phyloP scores from a whole-genome alignment of 2,888 invertebrate genomes.

The Drosophila maculinotata region DNA sequence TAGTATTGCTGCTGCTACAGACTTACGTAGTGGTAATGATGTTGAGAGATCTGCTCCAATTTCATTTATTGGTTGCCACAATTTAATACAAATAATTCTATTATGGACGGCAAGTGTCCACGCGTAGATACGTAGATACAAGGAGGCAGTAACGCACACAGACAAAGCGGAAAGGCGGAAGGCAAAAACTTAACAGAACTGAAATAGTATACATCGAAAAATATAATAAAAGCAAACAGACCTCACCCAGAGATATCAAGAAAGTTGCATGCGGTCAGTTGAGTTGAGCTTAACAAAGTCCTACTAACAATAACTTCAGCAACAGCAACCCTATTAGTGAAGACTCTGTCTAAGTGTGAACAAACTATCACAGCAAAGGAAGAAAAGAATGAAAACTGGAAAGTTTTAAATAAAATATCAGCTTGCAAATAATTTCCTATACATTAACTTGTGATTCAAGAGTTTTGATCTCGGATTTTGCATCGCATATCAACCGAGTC shows the following conservation, averaged over 20 bases:
- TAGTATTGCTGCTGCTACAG: slow-evolving; percentile 31
- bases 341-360: slow-evolving; percentile 17
- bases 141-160: slow-evolving; percentile 7
- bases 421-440: background rate
- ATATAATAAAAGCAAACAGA: slow-evolving; percentile 37
- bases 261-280: slow-evolving; percentile 67
- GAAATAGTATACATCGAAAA: slow-evolving; percentile 50
- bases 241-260: slow-evolving; percentile 57
- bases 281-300: slow-evolving; percentile 39
- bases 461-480: too few relatives aligned
- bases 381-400: background rate
- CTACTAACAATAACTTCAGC: slow-evolving; percentile 14
- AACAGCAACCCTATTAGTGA: slow-evolving; percentile 17
- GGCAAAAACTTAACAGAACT: slow-evolving; percentile 56
- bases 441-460: background rate
- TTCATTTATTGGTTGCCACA: slow-evolving; percentile 70
- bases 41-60: slow-evolving; percentile 54
- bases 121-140: slow-evolving; percentile 35
- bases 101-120: slow-evolving; percentile 59
- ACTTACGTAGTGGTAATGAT: slow-evolving; percentile 39
- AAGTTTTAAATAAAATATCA: slow-evolving; percentile 2
- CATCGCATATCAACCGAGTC: too few relatives aligned
- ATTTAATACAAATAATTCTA: slow-evolving; percentile 79
- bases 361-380: too few relatives aligned
- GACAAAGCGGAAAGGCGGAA: slow-evolving; percentile 13